Evolutionary conservation across 2,113 vertebrate species (phyloP), one percentile per base, ranked within the genome.

Genomic region (Austrofundulus limnaeus): DNA sequence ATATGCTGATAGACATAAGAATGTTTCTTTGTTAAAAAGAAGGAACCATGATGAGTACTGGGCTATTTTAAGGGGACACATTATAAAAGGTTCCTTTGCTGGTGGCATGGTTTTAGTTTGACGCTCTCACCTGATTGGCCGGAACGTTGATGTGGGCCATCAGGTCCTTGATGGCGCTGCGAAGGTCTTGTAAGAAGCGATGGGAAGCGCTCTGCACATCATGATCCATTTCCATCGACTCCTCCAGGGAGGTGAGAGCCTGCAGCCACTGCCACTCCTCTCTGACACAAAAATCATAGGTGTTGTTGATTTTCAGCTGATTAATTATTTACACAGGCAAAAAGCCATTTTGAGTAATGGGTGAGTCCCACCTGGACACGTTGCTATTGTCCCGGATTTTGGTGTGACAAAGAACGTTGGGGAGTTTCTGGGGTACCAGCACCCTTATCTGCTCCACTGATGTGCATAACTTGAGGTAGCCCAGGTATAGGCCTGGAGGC

Each of bases 181-280:
- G 92, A 25, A 97, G 88, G 72, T 96, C 94, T 79, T 94, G 90
- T 19, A 94, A 89, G 62, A 96, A 89, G 67, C 87, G 81, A 63
- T 91, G 92, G 42, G 93, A 92, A 60, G 91, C 83, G 0, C 87
- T 88, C 73, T 95, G 93, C 6, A 89, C 58, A 31, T 92, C 87
- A 6, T 77, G 64, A 53, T 93, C 93, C 6, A 67, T 82, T 71
- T 91, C 77, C 68, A 81, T 5, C 0, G 92, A 72, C 61, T 95
- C 93, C 0, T 95, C 93, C 58, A 92, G 20, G 0, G 77, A 90
- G 73, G 68, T 87, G 85, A 94, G 87, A 2, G 91, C 93, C 83
- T 94, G 94, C 57, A 96, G 90, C 94, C 94, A 95, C 85, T 95
- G 93, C 95, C 95, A 97, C 83, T 97, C 95, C 70, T 95, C 94